Evolutionary conservation across 2,113 vertebrate species (phyloP).

Genomic region (Pluvianellus socialis): DNA sequence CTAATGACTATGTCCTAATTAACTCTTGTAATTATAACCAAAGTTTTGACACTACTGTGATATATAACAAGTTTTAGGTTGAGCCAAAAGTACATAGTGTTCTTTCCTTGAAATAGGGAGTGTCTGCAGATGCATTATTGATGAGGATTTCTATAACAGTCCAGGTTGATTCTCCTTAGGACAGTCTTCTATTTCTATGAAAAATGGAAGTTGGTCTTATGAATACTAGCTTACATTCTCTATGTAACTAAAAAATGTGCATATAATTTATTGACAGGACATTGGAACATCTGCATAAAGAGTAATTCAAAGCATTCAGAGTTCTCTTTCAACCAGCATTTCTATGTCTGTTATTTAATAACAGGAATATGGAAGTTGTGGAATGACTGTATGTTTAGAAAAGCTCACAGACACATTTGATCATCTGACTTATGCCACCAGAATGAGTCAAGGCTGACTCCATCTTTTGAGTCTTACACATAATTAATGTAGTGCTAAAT

Average conservation of each 20-base stretch:
- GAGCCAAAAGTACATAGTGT: neutral
- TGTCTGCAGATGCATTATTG: neutral
- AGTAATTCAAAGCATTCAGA: neutral
- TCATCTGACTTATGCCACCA: neutral
- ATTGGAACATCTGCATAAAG: neutral
- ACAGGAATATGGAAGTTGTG: neutral
- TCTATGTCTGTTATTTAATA: neutral
- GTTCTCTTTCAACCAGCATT: neutral
- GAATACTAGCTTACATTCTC: neutral
- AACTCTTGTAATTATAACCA: neutral
- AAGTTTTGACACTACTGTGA: neutral
- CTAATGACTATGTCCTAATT: constrained; percentile 13
- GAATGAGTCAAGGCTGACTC: neutral
- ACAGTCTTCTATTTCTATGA: neutral
- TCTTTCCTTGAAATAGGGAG: neutral
- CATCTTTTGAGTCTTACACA: neutral
- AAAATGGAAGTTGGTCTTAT: neutral
- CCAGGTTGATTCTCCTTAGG: neutral
- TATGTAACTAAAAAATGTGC: neutral
- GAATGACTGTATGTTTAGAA: neutral
- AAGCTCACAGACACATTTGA: neutral
- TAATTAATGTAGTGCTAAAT: neutral
- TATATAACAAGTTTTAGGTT: neutral
- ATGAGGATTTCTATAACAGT: constrained; percentile 8
- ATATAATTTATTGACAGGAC: neutral